These are phyloP conservation scores for Danio albolineatus DNA, from an alignment of 2,797 vertebrate species.

Conservation along the genomic window DNA sequence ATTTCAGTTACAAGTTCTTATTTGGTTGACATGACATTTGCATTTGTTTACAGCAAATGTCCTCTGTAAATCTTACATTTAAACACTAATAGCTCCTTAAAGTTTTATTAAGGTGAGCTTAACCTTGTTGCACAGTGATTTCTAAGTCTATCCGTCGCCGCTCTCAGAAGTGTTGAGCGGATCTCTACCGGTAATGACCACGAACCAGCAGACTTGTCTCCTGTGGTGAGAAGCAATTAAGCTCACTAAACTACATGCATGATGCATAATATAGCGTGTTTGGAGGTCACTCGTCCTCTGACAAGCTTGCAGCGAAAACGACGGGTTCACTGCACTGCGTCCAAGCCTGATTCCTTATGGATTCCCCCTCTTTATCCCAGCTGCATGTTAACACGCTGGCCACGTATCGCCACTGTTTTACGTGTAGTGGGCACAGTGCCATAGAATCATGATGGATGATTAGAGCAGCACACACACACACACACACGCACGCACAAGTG, in stretches of 20 bases:
- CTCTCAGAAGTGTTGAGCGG: neutral
- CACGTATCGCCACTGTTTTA: slow-evolving; percentile 41
- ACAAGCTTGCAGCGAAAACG: slow-evolving; percentile 1
- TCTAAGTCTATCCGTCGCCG: slow-evolving; percentile 10
- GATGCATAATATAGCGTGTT: slow-evolving; percentile 11
- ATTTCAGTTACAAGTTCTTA: neutral
- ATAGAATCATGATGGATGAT: slow-evolving; percentile 53
- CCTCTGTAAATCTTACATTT: slow-evolving; percentile 52
- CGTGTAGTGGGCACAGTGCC: slow-evolving; percentile 33
- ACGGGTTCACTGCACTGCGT: neutral
- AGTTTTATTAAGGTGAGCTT: slow-evolving; percentile 62
- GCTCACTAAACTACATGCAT: slow-evolving; percentile 41
- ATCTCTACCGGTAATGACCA: slow-evolving; percentile 17
- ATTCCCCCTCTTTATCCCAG: slow-evolving; percentile 19
- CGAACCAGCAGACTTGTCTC: slow-evolving; percentile 21
- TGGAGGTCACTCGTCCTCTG: slow-evolving; percentile 6
- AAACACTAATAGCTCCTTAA: slow-evolving; percentile 61
- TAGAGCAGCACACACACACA: slow-evolving; percentile 17
- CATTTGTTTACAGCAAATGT: slow-evolving; percentile 34
- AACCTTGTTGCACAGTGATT: slow-evolving; percentile 53
- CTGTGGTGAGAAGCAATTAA: slow-evolving; percentile 36
- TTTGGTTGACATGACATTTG: neutral
- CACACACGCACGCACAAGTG: slow-evolving; percentile 15
- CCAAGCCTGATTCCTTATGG: slow-evolving; percentile 23
- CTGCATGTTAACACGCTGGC: slow-evolving; percentile 43